Base-by-base conservation (phyloP, 2,888 invertebrate species). In the Patella ulyssiponensis region DNA sequence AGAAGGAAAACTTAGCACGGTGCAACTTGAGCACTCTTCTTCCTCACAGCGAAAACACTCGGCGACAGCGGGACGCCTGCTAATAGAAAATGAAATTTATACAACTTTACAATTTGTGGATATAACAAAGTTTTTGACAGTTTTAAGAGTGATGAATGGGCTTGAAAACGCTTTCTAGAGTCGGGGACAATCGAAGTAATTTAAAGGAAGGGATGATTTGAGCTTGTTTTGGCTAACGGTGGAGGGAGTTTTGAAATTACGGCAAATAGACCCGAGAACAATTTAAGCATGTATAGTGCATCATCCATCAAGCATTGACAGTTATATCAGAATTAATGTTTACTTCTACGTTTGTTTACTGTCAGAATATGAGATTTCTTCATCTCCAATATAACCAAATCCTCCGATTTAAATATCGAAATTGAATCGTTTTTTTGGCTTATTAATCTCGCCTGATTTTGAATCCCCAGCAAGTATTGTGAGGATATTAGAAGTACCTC, bases 81-180 rank as follows among this genome's bases (percentile, higher is more conserved):
- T 64, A 64, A 64, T 64, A 64, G 64, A 64, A 64, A 64, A 64
- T 64, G 64, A 64, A 64, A 64, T 64, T 64, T 64, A 64, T 64
- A 20, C 64, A 64, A 64, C 64, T 64, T 64, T 64, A 64, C 64
- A 64, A 23, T 64, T 64, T 64, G 64, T 64, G 64, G 64, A 64
- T 64, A 64, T 64, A 64, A 64, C 64, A 64, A 64, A 23, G 64
- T 64, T 64, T 64, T 64, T 64, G 64, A 64, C 64, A 64, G 64
- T 64, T 64, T 64, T 64, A 23, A 64, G 64, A 64, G 64, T 64
- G 64, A 64, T 64, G 64, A 64, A 64, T 64, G 20, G 64, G 64
- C 23, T 64, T 64, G 64, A 64, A 64, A 64, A 64, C 64, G 64
- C 64, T 64, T 64, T 64, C 64, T 64, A 20, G 64, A 64, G 64